Evolutionary conservation across 2,113 vertebrate genomes (phyloP), one percentile per base, ranked within the genome.

Genomic region (Ceyx margarethae): DNA sequence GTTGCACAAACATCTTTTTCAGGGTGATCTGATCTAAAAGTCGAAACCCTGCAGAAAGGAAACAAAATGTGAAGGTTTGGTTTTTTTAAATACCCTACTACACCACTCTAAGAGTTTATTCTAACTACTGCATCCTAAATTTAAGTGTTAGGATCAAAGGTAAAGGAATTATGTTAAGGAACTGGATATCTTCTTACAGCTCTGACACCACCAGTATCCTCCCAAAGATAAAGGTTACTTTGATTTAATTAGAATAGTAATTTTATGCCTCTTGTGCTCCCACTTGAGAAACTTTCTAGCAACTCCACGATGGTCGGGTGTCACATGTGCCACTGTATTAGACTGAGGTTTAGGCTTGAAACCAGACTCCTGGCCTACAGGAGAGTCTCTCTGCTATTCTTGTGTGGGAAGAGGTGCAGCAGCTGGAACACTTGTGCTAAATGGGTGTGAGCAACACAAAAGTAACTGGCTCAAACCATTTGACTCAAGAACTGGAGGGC

Each of bases 1-100:
- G 97, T 97, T 84, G 73, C 89, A 97, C 90, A 98, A 98, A 98
- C 97, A 97, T 87, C 65, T 87, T 97, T 96, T 91, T 97, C 80
- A 92, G 50, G 51, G 93, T 94, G 92, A 97, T 96, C 97, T 96
- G 61, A 71, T 96, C 94, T 96, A 90, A 91, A 97, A 95, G 65
- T 71, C 94, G 76, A 86, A 90, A 89, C 62, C 21, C 45, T 87
- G 90, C 81, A 71, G 88, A 97, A 90, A 97, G 91, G 93, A 97
- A 97, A 92, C 35, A 81, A 94, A 94, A 95, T 96, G 68, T 86
- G 87, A 93, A 51, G 37, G 3, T 13, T 61, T 94, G 37, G 3
- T 13, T 66, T 94, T 94, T 92, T 73, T 76, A 81, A 85, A 65
- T 58, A 95, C 90, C 75, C 85, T 95, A 89, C 50, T 94, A 93